These are phyloP conservation scores for Eulemur coronatus DNA, from an alignment of 2,797 vertebrate species.

Conservation along the genomic window DNA sequence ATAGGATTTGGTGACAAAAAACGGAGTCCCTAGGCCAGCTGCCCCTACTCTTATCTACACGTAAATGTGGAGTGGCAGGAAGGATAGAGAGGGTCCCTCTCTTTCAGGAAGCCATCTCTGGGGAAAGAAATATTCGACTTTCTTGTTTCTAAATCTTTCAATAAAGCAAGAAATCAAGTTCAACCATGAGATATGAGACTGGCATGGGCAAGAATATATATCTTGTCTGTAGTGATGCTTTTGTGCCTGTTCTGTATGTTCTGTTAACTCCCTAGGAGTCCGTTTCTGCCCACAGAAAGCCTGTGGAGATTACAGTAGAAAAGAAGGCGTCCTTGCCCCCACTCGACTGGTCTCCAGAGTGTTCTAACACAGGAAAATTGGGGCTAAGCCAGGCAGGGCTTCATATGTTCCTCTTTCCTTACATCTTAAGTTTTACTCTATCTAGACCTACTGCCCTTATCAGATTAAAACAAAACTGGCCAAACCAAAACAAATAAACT, in stretches of 20 bases:
- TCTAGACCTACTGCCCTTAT: not conserved
- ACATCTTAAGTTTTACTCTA: not conserved
- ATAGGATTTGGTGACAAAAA: not conserved
- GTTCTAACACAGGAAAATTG: not conserved
- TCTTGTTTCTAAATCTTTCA: slow-evolving; percentile 4
- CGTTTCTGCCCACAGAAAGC: slow-evolving; percentile 10
- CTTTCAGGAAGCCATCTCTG: slow-evolving; percentile 8
- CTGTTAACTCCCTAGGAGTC: not conserved
- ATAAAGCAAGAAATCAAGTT: slow-evolving; percentile 26
- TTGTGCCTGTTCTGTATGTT: not conserved
- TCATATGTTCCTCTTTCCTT: not conserved
- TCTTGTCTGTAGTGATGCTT: not conserved
- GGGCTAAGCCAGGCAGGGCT: not conserved
- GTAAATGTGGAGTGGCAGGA: not conserved
- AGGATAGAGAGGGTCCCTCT: not conserved
- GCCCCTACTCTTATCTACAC: not conserved
- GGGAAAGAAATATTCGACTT: not conserved
- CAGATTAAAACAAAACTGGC: not conserved
- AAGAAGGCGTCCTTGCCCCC: not conserved
- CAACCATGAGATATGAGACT: not conserved
- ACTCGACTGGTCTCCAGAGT: not conserved
- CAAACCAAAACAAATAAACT: not conserved
- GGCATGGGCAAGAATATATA: not conserved
- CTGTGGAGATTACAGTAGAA: not conserved
- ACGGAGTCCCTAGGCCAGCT: not conserved